phyloP scores from a whole-genome alignment of 2,113 vertebrate genomes.

The Plectropomus leopardus region DNA sequence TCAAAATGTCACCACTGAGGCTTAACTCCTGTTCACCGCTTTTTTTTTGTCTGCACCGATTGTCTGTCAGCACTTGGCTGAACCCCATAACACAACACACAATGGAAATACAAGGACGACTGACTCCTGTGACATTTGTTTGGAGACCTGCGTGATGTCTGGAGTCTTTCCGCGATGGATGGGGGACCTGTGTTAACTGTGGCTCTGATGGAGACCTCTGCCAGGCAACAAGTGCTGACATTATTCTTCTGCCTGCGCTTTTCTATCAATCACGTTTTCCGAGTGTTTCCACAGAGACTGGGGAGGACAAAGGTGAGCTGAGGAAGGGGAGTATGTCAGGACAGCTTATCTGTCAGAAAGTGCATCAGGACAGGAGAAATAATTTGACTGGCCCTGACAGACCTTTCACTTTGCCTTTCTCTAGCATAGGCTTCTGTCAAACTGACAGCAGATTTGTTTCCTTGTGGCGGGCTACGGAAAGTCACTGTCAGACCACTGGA shows the following conservation, averaged over 20 bases:
- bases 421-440: slow-evolving; percentile 59
- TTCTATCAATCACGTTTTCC: slow-evolving; percentile 74
- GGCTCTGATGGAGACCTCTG: slow-evolving; percentile 68
- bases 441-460: slow-evolving; percentile 59
- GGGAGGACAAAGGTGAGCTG: slow-evolving; percentile 56
- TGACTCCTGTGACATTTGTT: slow-evolving; percentile 76
- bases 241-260: slow-evolving; percentile 63
- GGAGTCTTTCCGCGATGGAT: slow-evolving; percentile 49
- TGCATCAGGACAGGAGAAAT: slow-evolving; percentile 69
- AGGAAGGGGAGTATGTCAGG: slow-evolving; percentile 41
- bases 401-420: slow-evolving; percentile 70
- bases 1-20: slow-evolving; percentile 70
- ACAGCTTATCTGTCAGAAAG: slow-evolving; percentile 74
- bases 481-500: slow-evolving; percentile 30
- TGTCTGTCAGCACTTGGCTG: slow-evolving; percentile 62
- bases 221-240: slow-evolving; percentile 72
- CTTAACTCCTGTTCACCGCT: slow-evolving; percentile 56
- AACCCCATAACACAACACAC: slow-evolving; percentile 46
- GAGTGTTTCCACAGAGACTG: slow-evolving; percentile 64
- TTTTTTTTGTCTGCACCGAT: slow-evolving; percentile 39
- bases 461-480: slow-evolving; percentile 16
- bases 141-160: slow-evolving; percentile 69
- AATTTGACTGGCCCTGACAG: slow-evolving; percentile 75
- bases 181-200: slow-evolving; percentile 58
- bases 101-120: slow-evolving; percentile 54